Conservation (phyloP, 1,140 invertebrate species). For the Drosophila equinoxialis region DNA sequence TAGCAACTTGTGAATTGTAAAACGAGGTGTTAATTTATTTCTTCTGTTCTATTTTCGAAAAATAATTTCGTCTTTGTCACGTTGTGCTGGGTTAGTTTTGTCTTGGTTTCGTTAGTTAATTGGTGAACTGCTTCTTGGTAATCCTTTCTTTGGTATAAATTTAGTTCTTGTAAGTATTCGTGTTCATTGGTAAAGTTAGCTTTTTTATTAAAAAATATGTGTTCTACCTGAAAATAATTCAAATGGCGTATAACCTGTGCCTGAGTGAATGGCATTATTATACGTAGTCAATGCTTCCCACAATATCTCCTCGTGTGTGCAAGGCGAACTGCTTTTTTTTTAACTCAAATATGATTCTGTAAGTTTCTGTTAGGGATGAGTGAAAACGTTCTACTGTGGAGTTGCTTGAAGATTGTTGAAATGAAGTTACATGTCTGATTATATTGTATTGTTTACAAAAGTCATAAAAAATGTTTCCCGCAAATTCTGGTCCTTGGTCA, state of each 20-base stretch:
- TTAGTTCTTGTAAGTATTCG: neutral
- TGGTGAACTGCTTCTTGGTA: too few relatives aligned
- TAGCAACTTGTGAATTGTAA: neutral
- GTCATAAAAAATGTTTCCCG: neutral
- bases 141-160: constrained; percentile 2
- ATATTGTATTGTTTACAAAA: too few relatives aligned
- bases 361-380: constrained; percentile 1
- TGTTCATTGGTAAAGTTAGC: neutral
- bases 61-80: neutral
- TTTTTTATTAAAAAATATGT: neutral
- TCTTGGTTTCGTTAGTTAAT: neutral
- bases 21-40: constrained; percentile 6
- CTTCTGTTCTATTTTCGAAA: neutral
- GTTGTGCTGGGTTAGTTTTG: neutral
- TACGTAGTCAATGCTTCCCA: neutral
- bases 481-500: constrained; percentile 11
- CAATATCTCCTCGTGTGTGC: neutral
- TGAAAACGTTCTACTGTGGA: neutral
- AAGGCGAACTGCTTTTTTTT: neutral
- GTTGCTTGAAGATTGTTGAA: constrained; percentile 2
- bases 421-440: neutral
- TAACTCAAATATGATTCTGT: neutral
- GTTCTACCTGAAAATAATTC: too few relatives aligned
- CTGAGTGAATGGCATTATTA: too few relatives aligned
- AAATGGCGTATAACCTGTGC: too few relatives aligned